These are phyloP conservation scores for Monodelphis domestica DNA, from an alignment of 2,797 vertebrate species.

Conservation along the genomic window DNA sequence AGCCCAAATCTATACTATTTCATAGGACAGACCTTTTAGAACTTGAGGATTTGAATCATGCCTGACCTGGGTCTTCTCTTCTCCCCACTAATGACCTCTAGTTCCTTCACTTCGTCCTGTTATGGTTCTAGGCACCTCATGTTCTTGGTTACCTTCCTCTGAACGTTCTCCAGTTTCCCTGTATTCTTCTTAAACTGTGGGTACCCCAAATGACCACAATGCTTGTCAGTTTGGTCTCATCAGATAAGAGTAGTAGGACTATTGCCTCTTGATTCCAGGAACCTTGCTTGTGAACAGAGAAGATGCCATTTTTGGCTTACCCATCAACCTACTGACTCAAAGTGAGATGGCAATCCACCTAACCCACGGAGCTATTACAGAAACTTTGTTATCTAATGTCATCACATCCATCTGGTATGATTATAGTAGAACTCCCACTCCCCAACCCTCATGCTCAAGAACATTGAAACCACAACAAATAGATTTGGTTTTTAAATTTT, in stretches of 20 bases:
- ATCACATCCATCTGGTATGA: background rate
- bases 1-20: background rate
- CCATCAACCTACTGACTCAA: background rate
- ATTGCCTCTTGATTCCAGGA: background rate
- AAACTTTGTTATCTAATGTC: background rate
- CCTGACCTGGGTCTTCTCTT: background rate
- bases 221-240: background rate
- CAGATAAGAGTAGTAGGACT: background rate
- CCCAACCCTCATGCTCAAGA: background rate
- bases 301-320: background rate
- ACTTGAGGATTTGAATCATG: background rate
- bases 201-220: background rate
- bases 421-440: background rate
- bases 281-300: background rate
- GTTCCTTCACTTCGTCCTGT: background rate
- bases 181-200: background rate
- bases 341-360: background rate
- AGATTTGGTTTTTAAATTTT: slow-evolving; percentile 43
- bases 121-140: background rate
- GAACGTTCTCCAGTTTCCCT: background rate
- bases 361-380: background rate
- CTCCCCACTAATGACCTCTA: background rate
- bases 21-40: background rate
- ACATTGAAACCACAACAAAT: background rate
- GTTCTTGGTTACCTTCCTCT: background rate